Evolutionary conservation across 1,140 invertebrate species (phyloP).

Genomic region (Drosophila ambigua): DNA sequence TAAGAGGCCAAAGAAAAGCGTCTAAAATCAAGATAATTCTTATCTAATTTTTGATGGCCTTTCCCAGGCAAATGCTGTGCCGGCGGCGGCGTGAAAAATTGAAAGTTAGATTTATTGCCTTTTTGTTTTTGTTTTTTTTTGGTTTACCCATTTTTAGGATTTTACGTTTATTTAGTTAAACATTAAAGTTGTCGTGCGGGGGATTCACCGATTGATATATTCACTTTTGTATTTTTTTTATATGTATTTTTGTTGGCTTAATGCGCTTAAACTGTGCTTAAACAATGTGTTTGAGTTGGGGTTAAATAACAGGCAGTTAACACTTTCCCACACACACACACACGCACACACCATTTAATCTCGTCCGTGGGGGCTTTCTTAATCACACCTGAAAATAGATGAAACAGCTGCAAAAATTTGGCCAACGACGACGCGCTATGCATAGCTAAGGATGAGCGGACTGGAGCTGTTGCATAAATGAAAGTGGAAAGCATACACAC

Average conservation of each 20-base stretch:
- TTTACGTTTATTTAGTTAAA: conserved; percentile 8
- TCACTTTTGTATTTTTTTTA: no score
- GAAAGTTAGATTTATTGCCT: conserved; percentile 6
- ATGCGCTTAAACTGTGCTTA: conserved; percentile 12
- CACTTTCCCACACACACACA: conserved; percentile 4
- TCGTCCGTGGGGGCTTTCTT: conserved; percentile 14
- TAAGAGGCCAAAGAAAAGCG: conserved; percentile 4
- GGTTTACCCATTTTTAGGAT: neutral
- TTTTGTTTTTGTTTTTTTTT: no score
- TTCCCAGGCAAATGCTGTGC: neutral
- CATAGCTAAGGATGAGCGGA: conserved; percentile 18
- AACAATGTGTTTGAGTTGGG: neutral
- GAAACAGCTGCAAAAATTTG: neutral
- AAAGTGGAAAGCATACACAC: conserved; percentile 44
- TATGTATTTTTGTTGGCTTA: neutral
- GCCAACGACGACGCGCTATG: conserved; percentile 15
- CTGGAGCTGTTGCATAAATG: conserved; percentile 31
- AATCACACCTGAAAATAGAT: neutral
- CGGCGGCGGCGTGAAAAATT: neutral
- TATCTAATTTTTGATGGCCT: conserved; percentile 33
- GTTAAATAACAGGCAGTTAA: neutral
- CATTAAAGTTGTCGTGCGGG: neutral
- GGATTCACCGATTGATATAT: conserved; percentile 5
- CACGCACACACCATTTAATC: conserved; percentile 8
- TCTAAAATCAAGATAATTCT: conserved; percentile 31